Evolutionary conservation across 2,113 vertebrate species (phyloP).

Genomic region (Oreotrochilus melanogaster): DNA sequence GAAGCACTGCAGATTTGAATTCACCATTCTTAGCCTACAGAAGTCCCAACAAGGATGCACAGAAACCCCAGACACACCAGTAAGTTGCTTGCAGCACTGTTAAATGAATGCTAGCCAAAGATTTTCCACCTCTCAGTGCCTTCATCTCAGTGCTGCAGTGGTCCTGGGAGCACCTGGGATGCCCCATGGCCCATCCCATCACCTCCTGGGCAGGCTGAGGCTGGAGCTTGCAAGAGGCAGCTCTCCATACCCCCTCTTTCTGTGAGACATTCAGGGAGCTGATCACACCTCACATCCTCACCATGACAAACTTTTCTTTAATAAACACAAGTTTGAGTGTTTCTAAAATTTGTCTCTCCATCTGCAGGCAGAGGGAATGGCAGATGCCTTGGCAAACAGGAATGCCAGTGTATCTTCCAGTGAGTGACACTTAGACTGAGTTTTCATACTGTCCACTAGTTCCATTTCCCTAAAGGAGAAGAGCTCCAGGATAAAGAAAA

Average conservation of each 20-base stretch:
- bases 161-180: not conserved
- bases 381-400: not conserved
- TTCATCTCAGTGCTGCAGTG: not conserved
- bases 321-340: not conserved
- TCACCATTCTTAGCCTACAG: not conserved
- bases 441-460: not conserved
- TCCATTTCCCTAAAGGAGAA: not conserved
- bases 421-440: not conserved
- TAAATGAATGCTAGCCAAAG: not conserved
- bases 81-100: not conserved
- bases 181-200: not conserved
- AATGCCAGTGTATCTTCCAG: too few species aligned
- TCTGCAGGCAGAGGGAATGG: not conserved
- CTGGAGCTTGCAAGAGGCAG: not conserved
- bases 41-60: not conserved
- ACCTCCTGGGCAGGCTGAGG: not conserved
- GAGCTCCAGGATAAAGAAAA: not conserved
- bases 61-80: not conserved
- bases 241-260: not conserved
- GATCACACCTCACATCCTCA: not conserved
- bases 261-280: too few species aligned
- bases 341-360: not conserved
- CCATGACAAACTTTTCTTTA: not conserved
- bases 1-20: not conserved
- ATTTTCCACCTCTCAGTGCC: not conserved